Evolutionary conservation across 1,140 invertebrate genomes (phyloP), one percentile per base, ranked within the genome.

Genomic region (Antheraea mylitta): DNA sequence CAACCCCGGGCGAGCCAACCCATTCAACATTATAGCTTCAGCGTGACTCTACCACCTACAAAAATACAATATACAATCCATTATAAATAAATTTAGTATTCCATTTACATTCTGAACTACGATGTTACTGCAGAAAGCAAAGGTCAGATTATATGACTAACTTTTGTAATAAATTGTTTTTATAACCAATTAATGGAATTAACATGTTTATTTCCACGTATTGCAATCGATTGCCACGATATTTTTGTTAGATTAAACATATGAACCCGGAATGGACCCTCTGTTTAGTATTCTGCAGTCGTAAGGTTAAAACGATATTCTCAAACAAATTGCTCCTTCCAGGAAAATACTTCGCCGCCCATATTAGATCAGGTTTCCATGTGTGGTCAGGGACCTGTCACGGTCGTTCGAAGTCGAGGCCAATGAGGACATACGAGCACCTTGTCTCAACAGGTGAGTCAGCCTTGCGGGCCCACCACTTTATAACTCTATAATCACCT

Each of bases 351-450:
- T 53, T 62, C 63, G 58, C 48, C 30, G 37, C 11, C 62, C 70
- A 68, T 75, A 68, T 74, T 67, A 68, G 69, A 71, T 71, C 59
- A 70, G 38, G 37, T 66, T 64, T 58, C 68, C 67, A 69, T 64
- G 45, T 69, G 66, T 75, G 65, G 65, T 72, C 70, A 70, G 62
- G 75, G 70, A 72, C 66, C 66, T 64, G 75, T 82, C 76, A 81
- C 42, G 79, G 79, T 65, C 77, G 81, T 75, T 83, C 76, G 70
- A 75, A 73, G 70, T 75, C 71, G 71, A 75, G 75, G 72, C 22
- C 72, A 58, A 8, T 18, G 58, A 70, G 71, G 67, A 69, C 75
- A 67, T 66, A 13, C 30, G 66, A 60, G 38, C 72, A 68, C 68
- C 68, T 73, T 67, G 61, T 65, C 59, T 60, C 71, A 63, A 67